Evolutionary conservation across 2,113 vertebrate genomes (phyloP), one percentile per base, ranked within the genome.

Genomic region (Campylorhamphus procurvoides): DNA sequence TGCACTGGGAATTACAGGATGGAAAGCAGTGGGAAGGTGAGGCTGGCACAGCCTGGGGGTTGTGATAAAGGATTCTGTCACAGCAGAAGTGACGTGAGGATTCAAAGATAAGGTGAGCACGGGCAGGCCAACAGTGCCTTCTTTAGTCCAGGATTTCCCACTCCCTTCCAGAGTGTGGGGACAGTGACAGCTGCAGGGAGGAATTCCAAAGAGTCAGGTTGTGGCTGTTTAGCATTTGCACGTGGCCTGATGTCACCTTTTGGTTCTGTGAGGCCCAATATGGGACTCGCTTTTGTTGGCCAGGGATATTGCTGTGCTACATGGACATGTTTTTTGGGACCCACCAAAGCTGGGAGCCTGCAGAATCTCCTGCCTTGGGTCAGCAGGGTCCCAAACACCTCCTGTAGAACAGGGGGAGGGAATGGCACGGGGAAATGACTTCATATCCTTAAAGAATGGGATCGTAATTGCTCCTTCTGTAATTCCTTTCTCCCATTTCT

Each of bases 391-490:
- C 47, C 72, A 74, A 67, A 81, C 63, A 74, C 20, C 44, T 86
- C 85, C 69, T 42, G 52, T 35, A 77, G 67, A 86, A 77, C 52
- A 90, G 47, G 59, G 22, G 18, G 29, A 92, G 87, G 74, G 88
- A 92, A 89, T 74, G 78, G 75, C 82, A 42, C 18, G 35, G 71
- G 76, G 73, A 86, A 77, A 90, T 86, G 10, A 68, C 76, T 49
- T 90, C 60, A 27, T 60, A 35, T 76, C 86, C 62, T 58, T 88
- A 84, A 94, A 86, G 88, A 86, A 92, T 47, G 44, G 79, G 68
- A 37, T 52, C 75, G 78, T 89, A 94, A 97, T 92, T 94, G 90
- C 64, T 96, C 47, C 68, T 84, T 75, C 60, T 89, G 49, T 78
- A 90, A 92, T 90, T 93, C 76, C 66, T 93, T 85, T 72, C 56